Percentiles rank a stretch among this genome's conserved stretches.
phyloP scores from a whole-genome alignment of 2,113 vertebrate species.

The Brachypteracias leptosomus region DNA sequence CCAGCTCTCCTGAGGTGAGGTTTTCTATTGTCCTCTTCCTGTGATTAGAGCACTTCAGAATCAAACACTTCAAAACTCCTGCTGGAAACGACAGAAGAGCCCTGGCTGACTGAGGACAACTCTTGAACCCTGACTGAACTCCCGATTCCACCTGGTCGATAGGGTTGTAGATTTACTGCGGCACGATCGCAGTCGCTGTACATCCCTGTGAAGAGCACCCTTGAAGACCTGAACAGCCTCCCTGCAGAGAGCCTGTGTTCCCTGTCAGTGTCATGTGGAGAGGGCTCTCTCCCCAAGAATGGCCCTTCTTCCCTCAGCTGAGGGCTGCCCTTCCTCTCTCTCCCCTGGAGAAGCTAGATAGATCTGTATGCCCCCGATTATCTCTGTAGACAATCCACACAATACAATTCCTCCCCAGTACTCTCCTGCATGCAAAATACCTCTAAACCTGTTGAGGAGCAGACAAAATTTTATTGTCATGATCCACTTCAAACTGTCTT shows the following conservation, averaged over 20 bases:
- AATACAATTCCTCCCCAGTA: neutral
- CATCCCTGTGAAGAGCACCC: neutral
- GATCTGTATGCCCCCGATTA: neutral
- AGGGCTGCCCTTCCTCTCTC: neutral
- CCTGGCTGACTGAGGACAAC: neutral
- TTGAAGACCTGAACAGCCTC: neutral
- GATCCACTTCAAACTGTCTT: accelerated
- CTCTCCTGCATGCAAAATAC: neutral
- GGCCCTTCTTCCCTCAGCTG: neutral
- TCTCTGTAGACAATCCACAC: accelerated
- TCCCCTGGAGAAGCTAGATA: neutral
- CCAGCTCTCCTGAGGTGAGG: neutral
- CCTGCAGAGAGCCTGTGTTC: too few species aligned
- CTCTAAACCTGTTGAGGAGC: neutral
- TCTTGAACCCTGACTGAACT: slow-evolving; percentile 24
- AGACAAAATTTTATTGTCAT: neutral
- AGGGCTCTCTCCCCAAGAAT: neutral
- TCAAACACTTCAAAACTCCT: neutral
- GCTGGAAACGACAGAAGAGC: neutral
- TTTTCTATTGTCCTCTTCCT: neutral
- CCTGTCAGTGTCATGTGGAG: accelerated
- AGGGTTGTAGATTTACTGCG: neutral
- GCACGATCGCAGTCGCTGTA: neutral
- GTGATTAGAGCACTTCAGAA: neutral
- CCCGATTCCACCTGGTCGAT: accelerated